A percentile compares a stretch with the other conserved stretches of the same genome.
Evolutionary conservation across 2,797 vertebrate species (phyloP).

Genomic region (Acropternis orthonyx): DNA sequence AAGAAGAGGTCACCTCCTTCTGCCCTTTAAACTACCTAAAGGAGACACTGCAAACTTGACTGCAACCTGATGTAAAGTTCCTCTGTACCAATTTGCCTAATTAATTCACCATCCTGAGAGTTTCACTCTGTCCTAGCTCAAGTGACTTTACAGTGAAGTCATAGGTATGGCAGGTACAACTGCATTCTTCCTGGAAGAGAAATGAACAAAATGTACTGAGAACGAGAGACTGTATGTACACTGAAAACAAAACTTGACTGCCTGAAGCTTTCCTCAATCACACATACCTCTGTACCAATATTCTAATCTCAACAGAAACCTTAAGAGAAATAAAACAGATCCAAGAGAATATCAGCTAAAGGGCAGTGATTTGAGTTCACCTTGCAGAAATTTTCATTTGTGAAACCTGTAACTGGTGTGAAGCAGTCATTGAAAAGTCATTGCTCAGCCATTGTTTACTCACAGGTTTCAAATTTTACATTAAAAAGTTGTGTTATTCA

Average conservation of each 20-base stretch:
- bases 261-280: background rate
- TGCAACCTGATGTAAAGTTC: background rate
- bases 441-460: background rate
- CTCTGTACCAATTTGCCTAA: background rate
- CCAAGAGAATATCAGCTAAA: background rate
- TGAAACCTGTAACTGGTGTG: background rate
- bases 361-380: background rate
- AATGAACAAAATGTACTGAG: constrained; percentile 18
- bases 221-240: background rate
- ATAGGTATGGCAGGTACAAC: background rate
- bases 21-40: background rate
- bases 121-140: background rate
- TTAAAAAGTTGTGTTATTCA: background rate
- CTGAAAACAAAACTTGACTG: constrained; percentile 5
- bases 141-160: background rate
- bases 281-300: background rate
- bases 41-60: background rate
- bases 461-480: background rate
- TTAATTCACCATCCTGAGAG: background rate
- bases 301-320: background rate
- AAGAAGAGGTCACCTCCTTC: background rate
- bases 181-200: background rate
- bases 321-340: background rate
- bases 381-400: background rate
- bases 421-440: too few relatives aligned